Evolutionary conservation across 2,113 vertebrate species (phyloP).

Genomic region (Melanocharis versteri): DNA sequence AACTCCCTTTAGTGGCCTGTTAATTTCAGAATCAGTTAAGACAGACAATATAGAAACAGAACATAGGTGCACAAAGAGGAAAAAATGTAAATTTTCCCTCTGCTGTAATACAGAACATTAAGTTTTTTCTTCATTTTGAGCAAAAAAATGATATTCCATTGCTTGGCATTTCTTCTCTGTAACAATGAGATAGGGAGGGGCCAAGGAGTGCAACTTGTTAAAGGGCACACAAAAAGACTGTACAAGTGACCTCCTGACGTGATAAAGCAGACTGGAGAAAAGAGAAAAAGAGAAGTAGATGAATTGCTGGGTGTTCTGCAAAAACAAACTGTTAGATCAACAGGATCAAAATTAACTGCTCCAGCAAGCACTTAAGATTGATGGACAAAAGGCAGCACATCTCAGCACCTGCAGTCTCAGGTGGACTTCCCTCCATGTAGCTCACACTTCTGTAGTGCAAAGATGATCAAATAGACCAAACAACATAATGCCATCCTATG

Average conservation of each 20-base stretch:
- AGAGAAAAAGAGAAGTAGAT: neutral
- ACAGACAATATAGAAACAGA: neutral
- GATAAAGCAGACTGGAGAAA: neutral
- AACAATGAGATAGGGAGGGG: neutral
- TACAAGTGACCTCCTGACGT: neutral
- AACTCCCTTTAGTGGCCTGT: neutral
- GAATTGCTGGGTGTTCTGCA: neutral
- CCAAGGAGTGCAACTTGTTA: neutral
- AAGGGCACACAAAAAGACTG: neutral
- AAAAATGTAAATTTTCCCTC: neutral
- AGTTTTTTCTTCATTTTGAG: neutral
- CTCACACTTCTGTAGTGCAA: neutral
- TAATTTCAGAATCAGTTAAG: neutral
- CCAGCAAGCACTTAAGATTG: neutral
- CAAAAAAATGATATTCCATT: neutral
- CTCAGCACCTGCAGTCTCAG: neutral
- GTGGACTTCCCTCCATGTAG: neutral
- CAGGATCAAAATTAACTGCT: neutral
- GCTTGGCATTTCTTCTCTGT: neutral
- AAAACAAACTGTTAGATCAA: neutral
- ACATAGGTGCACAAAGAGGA: neutral
- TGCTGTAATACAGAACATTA: neutral
- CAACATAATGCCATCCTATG: neutral
- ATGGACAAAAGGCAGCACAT: neutral
- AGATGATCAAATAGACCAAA: neutral